Conservation (phyloP, 2,113 vertebrate species). For the Coreoperca whiteheadi region DNA sequence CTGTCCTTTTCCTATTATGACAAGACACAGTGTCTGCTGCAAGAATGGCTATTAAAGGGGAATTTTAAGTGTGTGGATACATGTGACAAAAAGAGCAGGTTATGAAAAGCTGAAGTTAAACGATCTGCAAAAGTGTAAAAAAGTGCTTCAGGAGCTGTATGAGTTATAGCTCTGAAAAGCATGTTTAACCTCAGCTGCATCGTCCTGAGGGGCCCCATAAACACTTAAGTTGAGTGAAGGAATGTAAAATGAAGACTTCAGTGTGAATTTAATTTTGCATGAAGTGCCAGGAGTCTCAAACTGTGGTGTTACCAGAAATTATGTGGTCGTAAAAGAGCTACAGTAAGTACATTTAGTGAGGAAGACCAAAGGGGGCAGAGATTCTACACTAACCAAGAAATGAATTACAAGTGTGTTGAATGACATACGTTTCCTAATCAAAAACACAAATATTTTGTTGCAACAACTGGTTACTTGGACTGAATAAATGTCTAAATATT, state of each 20-base stretch:
- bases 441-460: neutral
- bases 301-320: neutral
- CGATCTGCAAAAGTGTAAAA: constrained; percentile 10
- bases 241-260: constrained; percentile 11
- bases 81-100: neutral
- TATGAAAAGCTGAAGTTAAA: neutral
- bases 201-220: neutral
- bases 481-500: neutral
- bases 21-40: neutral
- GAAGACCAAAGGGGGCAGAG: neutral
- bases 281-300: neutral
- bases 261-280: neutral
- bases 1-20: neutral
- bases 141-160: neutral
- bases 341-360: neutral
- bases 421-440: neutral
- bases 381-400: neutral
- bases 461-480: neutral
- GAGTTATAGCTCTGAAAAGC: neutral
- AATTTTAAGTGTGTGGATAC: neutral
- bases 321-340: neutral
- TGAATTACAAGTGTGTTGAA: neutral
- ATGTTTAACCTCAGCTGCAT: constrained; percentile 6
- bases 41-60: neutral
- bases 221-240: constrained; percentile 11